Conservation (phyloP, 2,113 vertebrate species). For the Hippocampus abdominalis region DNA sequence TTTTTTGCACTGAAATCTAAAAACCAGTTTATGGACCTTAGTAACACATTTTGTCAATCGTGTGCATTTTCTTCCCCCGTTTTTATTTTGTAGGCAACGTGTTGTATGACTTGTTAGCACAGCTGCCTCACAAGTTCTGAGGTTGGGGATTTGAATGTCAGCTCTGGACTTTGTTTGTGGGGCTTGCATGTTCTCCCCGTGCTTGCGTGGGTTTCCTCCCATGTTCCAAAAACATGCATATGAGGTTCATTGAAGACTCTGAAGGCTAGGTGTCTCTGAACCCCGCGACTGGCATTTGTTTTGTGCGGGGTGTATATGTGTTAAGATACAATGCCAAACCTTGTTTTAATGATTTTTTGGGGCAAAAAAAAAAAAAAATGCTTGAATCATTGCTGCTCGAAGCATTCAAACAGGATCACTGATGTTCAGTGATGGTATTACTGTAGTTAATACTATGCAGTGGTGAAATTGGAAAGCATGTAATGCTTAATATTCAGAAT, state of each 20-base stretch:
- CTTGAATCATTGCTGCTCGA: conserved; percentile 20
- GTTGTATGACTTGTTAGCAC: neutral
- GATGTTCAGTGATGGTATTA: conserved; percentile 50
- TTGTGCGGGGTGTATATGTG: neutral
- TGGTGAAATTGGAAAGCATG: conserved; percentile 21
- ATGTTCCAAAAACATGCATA: neutral
- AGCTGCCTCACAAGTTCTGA: neutral
- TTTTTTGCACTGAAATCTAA: conserved; percentile 6
- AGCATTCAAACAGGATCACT: conserved; percentile 19
- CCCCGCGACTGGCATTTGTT: neutral
- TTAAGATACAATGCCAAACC: neutral
- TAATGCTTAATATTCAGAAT: neutral
- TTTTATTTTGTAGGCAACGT: neutral
- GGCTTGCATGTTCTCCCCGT: neutral
- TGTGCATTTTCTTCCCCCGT: neutral
- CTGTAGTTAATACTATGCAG: conserved; percentile 10
- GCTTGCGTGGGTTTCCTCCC: neutral
- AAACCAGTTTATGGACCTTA: neutral
- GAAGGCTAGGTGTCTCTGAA: neutral
- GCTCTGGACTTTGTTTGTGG: neutral
- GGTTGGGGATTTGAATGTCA: neutral
- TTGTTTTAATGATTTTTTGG: conserved; percentile 3
- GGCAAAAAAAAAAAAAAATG: neutral
- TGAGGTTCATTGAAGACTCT: neutral
- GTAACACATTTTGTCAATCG: neutral